Evolutionary conservation across 2,113 vertebrate species (phyloP).

Genomic region (Suncus etruscus): DNA sequence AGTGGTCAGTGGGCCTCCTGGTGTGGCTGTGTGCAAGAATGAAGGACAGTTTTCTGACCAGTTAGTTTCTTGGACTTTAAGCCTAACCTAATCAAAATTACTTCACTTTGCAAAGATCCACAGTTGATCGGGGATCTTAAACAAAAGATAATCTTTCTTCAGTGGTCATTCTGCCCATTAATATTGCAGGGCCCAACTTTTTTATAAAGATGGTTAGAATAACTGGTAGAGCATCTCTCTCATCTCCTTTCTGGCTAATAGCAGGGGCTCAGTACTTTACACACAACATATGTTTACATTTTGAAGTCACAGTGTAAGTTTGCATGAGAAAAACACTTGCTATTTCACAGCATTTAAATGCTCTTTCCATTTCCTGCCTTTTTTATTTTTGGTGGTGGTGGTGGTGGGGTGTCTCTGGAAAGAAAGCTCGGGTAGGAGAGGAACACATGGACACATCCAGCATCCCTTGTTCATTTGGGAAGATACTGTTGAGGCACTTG

Average conservation of each 20-base stretch:
- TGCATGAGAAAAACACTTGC: not conserved
- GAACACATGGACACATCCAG: not conserved
- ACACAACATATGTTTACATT: not conserved
- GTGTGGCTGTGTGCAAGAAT: no score
- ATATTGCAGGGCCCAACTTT: not conserved
- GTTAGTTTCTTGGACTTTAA: no score
- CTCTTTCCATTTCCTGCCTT: constrained; percentile 33
- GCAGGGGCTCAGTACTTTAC: not conserved
- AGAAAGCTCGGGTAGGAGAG: not conserved
- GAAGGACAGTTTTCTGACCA: not conserved
- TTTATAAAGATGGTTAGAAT: not conserved
- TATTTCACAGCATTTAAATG: not conserved
- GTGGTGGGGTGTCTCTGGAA: not conserved
- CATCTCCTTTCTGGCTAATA: constrained; percentile 3
- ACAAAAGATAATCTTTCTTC: not conserved
- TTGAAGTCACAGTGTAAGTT: not conserved
- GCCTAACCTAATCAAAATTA: no score
- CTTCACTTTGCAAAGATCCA: constrained; percentile 14
- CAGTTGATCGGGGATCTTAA: not conserved
- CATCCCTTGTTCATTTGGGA: constrained; percentile 17
- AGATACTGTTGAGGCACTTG: not conserved
- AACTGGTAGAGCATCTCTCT: not conserved
- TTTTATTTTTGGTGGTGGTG: not conserved
- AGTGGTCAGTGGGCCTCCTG: not conserved
- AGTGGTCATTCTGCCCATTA: not conserved